Evolutionary conservation across 2,113 vertebrate genomes (phyloP), one percentile per base, ranked within the genome.

Genomic region (Lamprotornis superbus): DNA sequence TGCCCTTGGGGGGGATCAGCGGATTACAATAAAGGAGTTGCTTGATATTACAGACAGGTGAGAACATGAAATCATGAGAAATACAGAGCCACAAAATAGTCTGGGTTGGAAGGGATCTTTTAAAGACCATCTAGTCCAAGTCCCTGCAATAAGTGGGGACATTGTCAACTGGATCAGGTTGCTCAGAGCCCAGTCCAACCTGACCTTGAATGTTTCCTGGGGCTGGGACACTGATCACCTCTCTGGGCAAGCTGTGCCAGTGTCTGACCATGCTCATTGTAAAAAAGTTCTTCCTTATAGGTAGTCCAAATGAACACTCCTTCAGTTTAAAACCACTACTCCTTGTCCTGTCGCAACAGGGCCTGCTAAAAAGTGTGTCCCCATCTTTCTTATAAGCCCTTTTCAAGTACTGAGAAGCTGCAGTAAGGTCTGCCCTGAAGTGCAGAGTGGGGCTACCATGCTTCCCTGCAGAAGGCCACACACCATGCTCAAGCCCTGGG

Each of bases 391-490:
- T 9, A 40, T 1, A 12, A 53, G 39, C 16, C 20, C 6, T 28
- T 44, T 67, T 30, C 16, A 40, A 60, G 44, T 18, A 9, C 46
- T 5, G 39, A 61, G 40, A 40, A 39, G 61, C 61, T 76, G 53
- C 70, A 82, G 16, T 3, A 25, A 46, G 46, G 52, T 57, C 44
- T 59, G 27, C 24, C 18, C 59, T 52, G 50, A 35, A 33, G 60
- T 5, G 60, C 37, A 81, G 28, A 52, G 60, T 0, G 0, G 19
- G 33, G 33, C 37, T 39, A 16, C 27, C 60, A 21, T 0, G 0
- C 16, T 46, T 15, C 33, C 40, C 33, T 52, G 60, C 53, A 52
- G 60, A 44, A 52, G 15, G 31, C 5, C 10, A 24, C 44, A 67
- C 10, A 46, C 19, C 46, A 46, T 0, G 0, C n/a, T 40, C 53